A percentile compares a stretch with the other conserved stretches of the same genome.
These are phyloP conservation scores for Gallinago stenura DNA, from an alignment of 2,797 vertebrate species.

Conservation along the genomic window DNA sequence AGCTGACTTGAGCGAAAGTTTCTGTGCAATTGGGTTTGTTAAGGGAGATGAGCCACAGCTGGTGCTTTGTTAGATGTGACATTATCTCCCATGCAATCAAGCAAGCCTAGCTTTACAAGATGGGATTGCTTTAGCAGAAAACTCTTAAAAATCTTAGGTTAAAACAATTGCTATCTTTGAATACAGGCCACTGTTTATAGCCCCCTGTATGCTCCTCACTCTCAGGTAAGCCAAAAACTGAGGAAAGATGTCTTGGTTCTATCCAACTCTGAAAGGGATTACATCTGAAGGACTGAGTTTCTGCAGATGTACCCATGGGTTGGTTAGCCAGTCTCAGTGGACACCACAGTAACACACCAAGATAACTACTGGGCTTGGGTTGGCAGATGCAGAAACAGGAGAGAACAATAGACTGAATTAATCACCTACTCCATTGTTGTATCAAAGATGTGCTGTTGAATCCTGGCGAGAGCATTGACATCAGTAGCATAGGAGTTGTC, in stretches of 20 bases:
- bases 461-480: neutral
- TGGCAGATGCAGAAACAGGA: neutral
- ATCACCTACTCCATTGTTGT: neutral
- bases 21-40: neutral
- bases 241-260: neutral
- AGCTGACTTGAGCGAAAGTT: neutral
- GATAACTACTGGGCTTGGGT: neutral
- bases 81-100: neutral
- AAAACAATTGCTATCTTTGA: neutral
- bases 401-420: neutral
- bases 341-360: neutral
- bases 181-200: neutral
- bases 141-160: neutral
- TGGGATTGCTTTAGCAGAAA: neutral
- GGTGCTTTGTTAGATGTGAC: neutral
- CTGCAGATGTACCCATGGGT: neutral
- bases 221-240: neutral
- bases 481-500: neutral
- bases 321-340: neutral
- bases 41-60: neutral
- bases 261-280: neutral
- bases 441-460: neutral
- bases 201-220: neutral
- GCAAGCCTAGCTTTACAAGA: neutral
- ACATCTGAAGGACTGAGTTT: neutral